Percentiles rank a stretch among this genome's conserved stretches.
These are phyloP conservation scores for Tetranychus cinnabarinus DNA, from an alignment of 1,140 invertebrate genomes.

Conservation along the genomic window DNA sequence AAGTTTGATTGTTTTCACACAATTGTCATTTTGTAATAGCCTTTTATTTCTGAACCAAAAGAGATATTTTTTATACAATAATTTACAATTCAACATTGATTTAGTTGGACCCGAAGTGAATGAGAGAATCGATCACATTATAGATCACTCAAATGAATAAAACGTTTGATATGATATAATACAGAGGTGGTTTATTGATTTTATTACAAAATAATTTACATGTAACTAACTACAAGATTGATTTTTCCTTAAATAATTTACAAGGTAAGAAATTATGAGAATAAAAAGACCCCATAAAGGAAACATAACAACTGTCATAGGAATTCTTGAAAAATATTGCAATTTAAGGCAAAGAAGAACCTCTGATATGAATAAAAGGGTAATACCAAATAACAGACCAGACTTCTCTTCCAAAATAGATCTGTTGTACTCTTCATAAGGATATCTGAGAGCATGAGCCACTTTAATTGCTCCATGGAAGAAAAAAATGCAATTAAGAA, in stretches of 20 bases:
- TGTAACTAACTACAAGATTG: background rate
- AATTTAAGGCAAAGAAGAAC: background rate
- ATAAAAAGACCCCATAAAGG: background rate
- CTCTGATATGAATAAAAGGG: background rate
- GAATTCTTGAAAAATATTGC: background rate
- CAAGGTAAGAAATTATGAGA: background rate
- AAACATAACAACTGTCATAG: background rate
- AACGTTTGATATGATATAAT: no score
- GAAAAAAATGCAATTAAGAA: background rate
- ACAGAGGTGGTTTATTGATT: no score
- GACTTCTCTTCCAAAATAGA: background rate
- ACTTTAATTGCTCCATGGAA: background rate
- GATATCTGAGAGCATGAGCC: background rate
- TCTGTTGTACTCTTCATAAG: background rate
- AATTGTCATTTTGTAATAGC: no score
- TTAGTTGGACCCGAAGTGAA: no score
- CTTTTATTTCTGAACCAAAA: no score
- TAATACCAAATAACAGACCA: background rate
- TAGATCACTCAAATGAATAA: no score
- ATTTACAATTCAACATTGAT: no score
- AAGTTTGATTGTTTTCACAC: no score
- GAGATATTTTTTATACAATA: no score
- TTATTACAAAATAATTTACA: no score
- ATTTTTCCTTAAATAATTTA: background rate
- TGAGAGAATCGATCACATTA: no score